These are phyloP conservation scores for Nibea coibor DNA, from an alignment of 2,113 vertebrate genomes.

Conservation along the genomic window DNA sequence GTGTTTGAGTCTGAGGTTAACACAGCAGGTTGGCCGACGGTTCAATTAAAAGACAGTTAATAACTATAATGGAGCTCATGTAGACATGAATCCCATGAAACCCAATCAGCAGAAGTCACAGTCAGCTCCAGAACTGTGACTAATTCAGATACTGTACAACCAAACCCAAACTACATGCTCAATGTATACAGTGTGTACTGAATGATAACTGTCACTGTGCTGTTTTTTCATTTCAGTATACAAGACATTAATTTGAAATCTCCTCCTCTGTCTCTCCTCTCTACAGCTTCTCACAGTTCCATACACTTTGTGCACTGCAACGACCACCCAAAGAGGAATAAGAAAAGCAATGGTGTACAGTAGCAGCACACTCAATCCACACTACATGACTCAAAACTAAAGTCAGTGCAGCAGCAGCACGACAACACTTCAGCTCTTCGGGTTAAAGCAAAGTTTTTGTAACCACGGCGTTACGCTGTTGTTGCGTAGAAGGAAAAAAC, in stretches of 20 bases:
- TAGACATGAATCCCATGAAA: neutral
- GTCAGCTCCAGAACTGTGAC: neutral
- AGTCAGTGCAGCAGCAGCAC: neutral
- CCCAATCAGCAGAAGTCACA: slow-evolving; percentile 35
- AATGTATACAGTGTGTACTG: neutral
- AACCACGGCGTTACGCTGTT: neutral
- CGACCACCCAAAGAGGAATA: neutral
- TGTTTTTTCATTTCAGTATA: neutral
- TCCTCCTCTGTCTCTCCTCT: neutral
- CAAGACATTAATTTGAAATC: neutral
- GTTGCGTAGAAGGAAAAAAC: neutral
- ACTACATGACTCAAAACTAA: neutral
- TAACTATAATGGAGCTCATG: neutral
- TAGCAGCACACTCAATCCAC: neutral
- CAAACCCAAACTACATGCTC: slow-evolving; percentile 6
- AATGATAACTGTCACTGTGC: neutral
- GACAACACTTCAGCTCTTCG: neutral
- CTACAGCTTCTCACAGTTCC: neutral
- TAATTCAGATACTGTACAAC: neutral
- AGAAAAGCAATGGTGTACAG: neutral
- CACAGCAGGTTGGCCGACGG: neutral
- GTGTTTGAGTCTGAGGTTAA: slow-evolving; percentile 5
- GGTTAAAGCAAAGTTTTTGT: neutral
- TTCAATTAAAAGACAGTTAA: neutral
- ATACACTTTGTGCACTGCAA: neutral